Evolutionary conservation across 2,797 vertebrate genomes (phyloP), one percentile per base, ranked within the genome.

Genomic region (Hydrocynus forskahlii): DNA sequence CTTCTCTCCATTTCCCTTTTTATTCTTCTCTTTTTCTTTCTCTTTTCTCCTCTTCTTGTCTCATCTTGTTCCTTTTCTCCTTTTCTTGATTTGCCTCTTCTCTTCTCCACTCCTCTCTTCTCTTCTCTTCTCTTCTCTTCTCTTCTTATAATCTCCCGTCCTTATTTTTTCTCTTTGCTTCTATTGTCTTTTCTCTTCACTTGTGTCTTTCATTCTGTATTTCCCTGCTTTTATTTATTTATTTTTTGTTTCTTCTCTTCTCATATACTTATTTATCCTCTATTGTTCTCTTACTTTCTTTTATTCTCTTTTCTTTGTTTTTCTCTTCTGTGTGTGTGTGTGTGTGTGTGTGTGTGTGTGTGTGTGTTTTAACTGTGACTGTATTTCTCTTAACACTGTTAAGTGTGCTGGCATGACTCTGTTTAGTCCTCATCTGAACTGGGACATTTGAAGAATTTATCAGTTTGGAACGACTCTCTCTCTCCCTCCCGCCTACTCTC

Each of bases 351-450:
- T n/a, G n/a, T n/a, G n/a, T n/a, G n/a, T n/a, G n/a, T n/a, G n/a
- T n/a, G n/a, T 43, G 40, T 43, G 40, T 4, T 8, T 4, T 4
- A 43, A 43, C 40, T 4, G 40, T 4, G 40, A 43, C 4, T 43
- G 40, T 43, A n/a, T 73, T 7, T 38, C 29, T 60, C 57, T 19
- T 66, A 63, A 43, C 40, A 4, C 40, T 43, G 40, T 4, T 76
- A 84, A 75, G 81, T 81, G 29, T 79, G 17, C 68, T 85, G 85
- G 82, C 81, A 82, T 64, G 67, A 45, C 66, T 81, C 38, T 69
- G 80, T 78, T 79, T 81, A 50, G 71, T n/a, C 50, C 78, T 75
- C 40, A 67, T 83, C 60, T 71, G 69, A 67, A 75, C 57, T 50
- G 25, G 55, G 55, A 73, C 59, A 55, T 75, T 79, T 71, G 29